Evolutionary conservation across 2,888 invertebrate genomes (phyloP), one percentile per base, ranked within the genome.

Genomic region (Drosophila leonis): DNA sequence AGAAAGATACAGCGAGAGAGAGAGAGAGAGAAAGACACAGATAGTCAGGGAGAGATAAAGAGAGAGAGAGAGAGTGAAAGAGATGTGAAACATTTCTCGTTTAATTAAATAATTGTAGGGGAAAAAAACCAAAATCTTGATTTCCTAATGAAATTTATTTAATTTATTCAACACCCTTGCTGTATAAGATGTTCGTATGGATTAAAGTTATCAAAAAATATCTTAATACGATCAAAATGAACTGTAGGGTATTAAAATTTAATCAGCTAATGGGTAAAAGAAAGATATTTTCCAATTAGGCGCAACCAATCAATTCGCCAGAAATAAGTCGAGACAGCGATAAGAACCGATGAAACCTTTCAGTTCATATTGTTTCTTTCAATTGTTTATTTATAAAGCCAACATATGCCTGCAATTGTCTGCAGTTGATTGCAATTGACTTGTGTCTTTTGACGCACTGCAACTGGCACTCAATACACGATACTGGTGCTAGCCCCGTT

Each of bases 361-460:
- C 13, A 46, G 52, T n/a, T 54, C 52, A 27, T 33, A 66, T 55
- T 54, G 41, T 33, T 24, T 24, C 15, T 18, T 37, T 31, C 9
- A 49, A 56, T 48, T 55, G 41, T 6, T 20, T 29, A 35, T 55
- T 41, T 48, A 41, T 41, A 31, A 35, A 39, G 13, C 7, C 29
- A 24, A 10, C 51, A 10, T 35, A 15, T 52, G 52, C 52, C 37
- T 10, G 20, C 37, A 31, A 48, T 48, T 48, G 37, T 20, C 37
- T 7, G 12, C 54, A 35, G 4, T 49, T 71, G 61, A 52, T 52
- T 61, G 65, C 56, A 69, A 48, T 64, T 57, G 56, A 69, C 44
- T 48, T 31, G 37, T 42, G 56, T 49, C 49, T 33, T 27, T 60
- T 59, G 71, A 49, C 49, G 72, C 61, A 69, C 9, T 65, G 61